Conservation (phyloP, 2,113 vertebrate species). For the Abramis brama region DNA sequence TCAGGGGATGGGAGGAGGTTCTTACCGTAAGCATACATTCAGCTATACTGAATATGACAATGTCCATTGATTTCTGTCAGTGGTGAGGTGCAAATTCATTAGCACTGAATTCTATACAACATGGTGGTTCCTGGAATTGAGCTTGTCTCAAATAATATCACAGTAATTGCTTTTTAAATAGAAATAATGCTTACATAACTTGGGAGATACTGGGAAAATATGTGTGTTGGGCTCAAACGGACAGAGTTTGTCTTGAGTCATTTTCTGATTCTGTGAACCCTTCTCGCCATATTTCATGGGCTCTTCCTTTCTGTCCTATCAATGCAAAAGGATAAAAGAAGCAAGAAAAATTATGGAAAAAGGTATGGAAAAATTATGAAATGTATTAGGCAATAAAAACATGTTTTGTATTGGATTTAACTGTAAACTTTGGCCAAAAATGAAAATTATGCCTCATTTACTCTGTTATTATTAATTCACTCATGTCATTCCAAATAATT, state of each 20-base stretch:
- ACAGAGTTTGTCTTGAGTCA: background rate
- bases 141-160: slow-evolving; percentile 4
- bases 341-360: background rate
- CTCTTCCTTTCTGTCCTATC: background rate
- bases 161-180: background rate
- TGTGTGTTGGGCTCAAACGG: background rate
- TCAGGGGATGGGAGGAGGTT: background rate
- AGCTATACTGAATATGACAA: background rate
- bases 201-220: background rate
- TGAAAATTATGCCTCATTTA: background rate
- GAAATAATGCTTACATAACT: background rate
- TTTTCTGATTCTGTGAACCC: background rate
- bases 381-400: background rate
- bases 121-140: background rate
- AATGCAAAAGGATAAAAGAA: background rate
- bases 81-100: slow-evolving; percentile 11
- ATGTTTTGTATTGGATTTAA: background rate
- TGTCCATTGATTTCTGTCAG: slow-evolving; percentile 24
- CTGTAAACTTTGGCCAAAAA: background rate
- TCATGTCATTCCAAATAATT: background rate
- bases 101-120: background rate
- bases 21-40: background rate
- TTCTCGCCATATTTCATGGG: background rate
- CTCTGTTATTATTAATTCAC: background rate
- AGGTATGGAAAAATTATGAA: background rate